Percentiles rank a stretch among this genome's conserved stretches.
Evolutionary conservation across 2,797 vertebrate species (phyloP).

Genomic region (Brotogeris chrysoptera): DNA sequence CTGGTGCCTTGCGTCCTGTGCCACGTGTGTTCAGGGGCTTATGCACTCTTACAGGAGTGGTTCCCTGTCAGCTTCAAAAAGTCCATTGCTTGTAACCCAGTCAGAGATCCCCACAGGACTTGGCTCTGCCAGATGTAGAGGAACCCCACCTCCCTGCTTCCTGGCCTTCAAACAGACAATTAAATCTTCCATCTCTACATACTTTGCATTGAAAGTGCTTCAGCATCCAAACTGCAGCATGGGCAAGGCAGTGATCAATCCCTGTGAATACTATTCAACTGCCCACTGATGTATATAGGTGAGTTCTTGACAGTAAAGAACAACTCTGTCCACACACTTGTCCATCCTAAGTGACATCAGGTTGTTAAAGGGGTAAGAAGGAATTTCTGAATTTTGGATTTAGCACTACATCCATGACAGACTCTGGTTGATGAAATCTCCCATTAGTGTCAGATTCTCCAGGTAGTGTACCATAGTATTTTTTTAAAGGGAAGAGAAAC

Average conservation of each 20-base stretch:
- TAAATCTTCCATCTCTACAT: not conserved
- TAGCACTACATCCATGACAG: not conserved
- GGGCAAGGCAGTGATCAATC: not conserved
- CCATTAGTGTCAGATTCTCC: not conserved
- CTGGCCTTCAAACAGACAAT: not conserved
- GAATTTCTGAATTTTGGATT: not conserved
- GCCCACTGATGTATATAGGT: not conserved
- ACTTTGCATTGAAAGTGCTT: not conserved
- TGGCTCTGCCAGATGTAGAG: not conserved
- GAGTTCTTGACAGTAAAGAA: not conserved
- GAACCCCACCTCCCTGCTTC: not conserved
- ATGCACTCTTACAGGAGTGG: not conserved
- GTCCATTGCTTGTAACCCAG: not conserved
- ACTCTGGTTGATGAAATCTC: not conserved
- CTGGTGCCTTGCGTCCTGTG: not conserved
- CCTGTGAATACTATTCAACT: not conserved
- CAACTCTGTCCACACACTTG: not conserved
- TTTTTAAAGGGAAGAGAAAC: not conserved
- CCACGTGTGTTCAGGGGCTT: not conserved
- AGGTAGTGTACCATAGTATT: not conserved
- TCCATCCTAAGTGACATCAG: not conserved
- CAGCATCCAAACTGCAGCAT: not conserved
- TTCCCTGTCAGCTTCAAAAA: not conserved
- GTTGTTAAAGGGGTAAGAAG: not conserved
- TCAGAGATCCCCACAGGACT: not conserved